Percentiles rank a stretch among this genome's conserved stretches.
These are phyloP conservation scores for Cathartes aura DNA, from an alignment of 2,113 vertebrate genomes.

Conservation along the genomic window DNA sequence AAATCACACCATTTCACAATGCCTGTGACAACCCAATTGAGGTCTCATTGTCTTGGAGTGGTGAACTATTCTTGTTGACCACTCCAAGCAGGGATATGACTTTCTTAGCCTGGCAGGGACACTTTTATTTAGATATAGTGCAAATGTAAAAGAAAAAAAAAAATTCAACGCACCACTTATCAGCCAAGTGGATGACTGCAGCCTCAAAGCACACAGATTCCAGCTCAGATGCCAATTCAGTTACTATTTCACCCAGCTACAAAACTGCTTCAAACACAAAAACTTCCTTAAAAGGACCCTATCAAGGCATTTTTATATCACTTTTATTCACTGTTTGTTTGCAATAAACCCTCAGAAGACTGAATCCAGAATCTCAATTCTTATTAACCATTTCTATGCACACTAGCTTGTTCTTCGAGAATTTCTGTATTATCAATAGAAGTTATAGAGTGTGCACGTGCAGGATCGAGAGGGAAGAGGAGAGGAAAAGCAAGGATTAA, in stretches of 20 bases:
- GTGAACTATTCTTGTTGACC: not conserved
- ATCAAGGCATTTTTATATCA: not conserved
- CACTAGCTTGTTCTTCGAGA: not conserved
- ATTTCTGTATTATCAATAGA: not conserved
- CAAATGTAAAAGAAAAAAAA: not conserved
- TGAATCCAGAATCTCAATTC: not conserved
- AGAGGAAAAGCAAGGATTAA: not conserved
- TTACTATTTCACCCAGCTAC: not conserved
- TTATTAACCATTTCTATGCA: not conserved
- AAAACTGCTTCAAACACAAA: not conserved
- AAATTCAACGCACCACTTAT: not conserved
- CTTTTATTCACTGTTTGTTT: not conserved
- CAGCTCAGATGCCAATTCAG: slow-evolving; percentile 26
- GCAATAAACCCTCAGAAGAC: not conserved
- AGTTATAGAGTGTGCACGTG: rapidly evolving
- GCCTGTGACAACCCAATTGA: not conserved
- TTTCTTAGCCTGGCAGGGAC: not conserved
- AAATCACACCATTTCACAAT: not conserved
- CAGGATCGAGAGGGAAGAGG: not conserved
- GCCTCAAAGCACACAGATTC: not conserved
- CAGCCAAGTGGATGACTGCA: not conserved
- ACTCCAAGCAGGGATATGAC: not conserved
- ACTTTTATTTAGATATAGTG: not conserved
- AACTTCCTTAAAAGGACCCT: slow-evolving; percentile 48
- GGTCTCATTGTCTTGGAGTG: not conserved